These are phyloP conservation scores for Salminus brasiliensis DNA, from an alignment of 2,113 vertebrate genomes.

Conservation along the genomic window DNA sequence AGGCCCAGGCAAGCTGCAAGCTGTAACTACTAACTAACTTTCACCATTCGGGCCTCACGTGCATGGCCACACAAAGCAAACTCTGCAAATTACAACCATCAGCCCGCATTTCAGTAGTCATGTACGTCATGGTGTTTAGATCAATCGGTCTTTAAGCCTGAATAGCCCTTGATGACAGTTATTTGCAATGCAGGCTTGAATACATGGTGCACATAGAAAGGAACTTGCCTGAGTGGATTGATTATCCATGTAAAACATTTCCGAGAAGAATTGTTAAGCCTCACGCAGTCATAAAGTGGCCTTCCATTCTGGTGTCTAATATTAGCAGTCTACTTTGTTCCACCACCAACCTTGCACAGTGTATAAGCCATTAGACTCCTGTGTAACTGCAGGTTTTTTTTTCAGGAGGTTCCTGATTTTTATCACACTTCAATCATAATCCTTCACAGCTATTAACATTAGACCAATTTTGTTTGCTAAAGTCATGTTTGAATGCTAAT, in stretches of 20 bases:
- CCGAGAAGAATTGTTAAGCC: constrained; percentile 11
- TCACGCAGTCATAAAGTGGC: constrained; percentile 26
- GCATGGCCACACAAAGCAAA: constrained; percentile 35
- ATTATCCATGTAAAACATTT: constrained; percentile 21
- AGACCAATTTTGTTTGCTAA: neutral
- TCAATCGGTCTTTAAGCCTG: constrained; percentile 42
- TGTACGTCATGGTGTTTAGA: constrained; percentile 24
- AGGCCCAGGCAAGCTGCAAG: neutral
- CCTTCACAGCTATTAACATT: neutral
- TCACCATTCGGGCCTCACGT: constrained; percentile 7
- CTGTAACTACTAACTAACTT: too few species aligned
- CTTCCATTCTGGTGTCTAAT: constrained; percentile 18
- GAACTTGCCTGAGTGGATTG: constrained; percentile 16
- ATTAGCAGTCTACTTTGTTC: constrained; percentile 24
- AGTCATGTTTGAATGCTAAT: neutral
- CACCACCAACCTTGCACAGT: neutral
- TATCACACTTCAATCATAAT: too few species aligned
- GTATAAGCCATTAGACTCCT: neutral
- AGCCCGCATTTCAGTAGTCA: constrained; percentile 29
- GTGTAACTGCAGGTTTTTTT: neutral
- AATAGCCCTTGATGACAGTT: constrained; percentile 45
- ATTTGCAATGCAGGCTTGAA: constrained; percentile 32
- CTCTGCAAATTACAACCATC: constrained; percentile 32
- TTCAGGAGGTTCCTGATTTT: too few species aligned
- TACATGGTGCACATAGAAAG: constrained; percentile 10